These are phyloP conservation scores for Cyclophora punctaria DNA, from an alignment of 2,888 invertebrate species.

Conservation along the genomic window DNA sequence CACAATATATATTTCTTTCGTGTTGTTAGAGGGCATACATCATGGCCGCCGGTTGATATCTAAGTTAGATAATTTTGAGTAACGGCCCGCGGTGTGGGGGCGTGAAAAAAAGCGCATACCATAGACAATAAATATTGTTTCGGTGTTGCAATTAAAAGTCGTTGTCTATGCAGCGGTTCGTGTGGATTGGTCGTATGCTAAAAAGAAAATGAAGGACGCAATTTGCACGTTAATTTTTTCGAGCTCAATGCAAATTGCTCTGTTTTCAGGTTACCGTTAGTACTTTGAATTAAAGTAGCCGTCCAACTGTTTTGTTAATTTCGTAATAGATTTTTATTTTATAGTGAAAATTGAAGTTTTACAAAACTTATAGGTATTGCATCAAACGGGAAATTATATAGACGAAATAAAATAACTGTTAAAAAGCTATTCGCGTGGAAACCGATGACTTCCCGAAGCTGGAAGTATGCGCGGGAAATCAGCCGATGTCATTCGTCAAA, in stretches of 20 bases:
- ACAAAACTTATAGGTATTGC: too few relatives aligned
- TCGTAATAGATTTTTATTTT: too few relatives aligned
- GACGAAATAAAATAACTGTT: conserved; percentile 24
- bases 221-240: conserved; percentile 3
- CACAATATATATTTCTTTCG: conserved; percentile 38
- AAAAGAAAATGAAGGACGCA: conserved; percentile 6
- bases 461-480: conserved; percentile 24
- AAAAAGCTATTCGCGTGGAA: conserved; percentile 31
- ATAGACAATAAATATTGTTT: conserved; percentile 62
- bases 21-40: conserved; percentile 53
- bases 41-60: conserved; percentile 57
- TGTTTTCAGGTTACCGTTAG: conserved; percentile 1
- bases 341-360: too few relatives aligned
- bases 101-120: conserved; percentile 47
- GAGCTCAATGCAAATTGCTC: conserved; percentile 6
- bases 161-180: conserved; percentile 24
- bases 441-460: conserved; percentile 34
- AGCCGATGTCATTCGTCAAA: conserved; percentile 29
- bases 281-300: too few relatives aligned
- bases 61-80: conserved; percentile 70
- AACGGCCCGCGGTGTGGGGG: conserved; percentile 47
- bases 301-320: too few relatives aligned
- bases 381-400: conserved; percentile 10
- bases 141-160: conserved; percentile 64
- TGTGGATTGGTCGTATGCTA: conserved; percentile 12